These are phyloP conservation scores for Miniopterus natalensis DNA, from an alignment of 2,113 vertebrate species.

Conservation along the genomic window DNA sequence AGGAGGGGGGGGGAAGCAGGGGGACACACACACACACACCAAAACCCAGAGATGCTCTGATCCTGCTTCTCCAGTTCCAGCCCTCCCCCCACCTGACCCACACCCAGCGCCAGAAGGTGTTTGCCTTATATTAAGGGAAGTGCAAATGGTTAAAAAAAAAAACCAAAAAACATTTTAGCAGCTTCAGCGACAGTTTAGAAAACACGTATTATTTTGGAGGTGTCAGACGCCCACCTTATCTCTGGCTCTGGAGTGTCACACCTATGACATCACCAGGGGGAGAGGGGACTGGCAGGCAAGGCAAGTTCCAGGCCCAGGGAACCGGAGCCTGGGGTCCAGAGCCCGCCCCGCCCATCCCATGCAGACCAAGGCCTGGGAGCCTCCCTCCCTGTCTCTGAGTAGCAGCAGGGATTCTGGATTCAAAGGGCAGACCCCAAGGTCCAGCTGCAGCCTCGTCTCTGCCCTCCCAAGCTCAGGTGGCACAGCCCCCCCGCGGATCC, in stretches of 20 bases:
- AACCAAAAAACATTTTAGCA: conserved; percentile 65
- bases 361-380: background rate
- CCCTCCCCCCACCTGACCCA: background rate
- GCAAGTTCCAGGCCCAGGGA: background rate
- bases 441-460: background rate
- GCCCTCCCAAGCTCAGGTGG: background rate
- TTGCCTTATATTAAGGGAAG: conserved; percentile 69
- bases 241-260: conserved; percentile 66
- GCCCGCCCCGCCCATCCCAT: accelerated
- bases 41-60: background rate
- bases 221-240: conserved; percentile 47
- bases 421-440: background rate
- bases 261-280: conserved; percentile 28
- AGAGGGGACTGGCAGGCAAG: background rate
- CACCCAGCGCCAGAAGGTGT: conserved; percentile 40
- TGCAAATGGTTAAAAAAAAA: conserved; percentile 6
- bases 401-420: background rate
- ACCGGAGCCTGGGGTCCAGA: background rate
- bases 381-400: background rate
- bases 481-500: background rate
- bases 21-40: too few relatives aligned
- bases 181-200: conserved; percentile 77
- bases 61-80: background rate
- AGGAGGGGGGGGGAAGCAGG: background rate
- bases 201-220: conserved; percentile 67